These are phyloP conservation scores for Tinea semifulvella DNA, from an alignment of 2,888 invertebrate species.

Conservation along the genomic window DNA sequence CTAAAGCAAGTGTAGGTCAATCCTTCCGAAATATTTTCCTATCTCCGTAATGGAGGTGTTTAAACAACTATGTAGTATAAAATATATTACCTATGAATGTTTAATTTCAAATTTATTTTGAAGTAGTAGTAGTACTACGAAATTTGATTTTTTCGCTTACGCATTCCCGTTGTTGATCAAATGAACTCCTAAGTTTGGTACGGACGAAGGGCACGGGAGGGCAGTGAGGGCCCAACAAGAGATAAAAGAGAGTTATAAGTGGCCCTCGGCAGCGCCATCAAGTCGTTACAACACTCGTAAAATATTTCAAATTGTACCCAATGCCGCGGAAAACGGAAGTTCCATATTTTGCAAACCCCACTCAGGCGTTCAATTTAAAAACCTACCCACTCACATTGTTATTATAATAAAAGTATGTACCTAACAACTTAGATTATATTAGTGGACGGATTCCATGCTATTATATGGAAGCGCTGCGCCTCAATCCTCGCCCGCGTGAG, in stretches of 20 bases:
- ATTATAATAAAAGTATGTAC: no score
- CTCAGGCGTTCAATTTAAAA: no score
- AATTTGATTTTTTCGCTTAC: not conserved
- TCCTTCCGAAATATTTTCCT: no score
- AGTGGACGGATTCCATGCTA: no score
- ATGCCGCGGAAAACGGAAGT: conserved; percentile 66
- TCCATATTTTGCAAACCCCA: conserved; percentile 35
- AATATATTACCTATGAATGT: no score
- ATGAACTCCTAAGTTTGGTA: conserved; percentile 32
- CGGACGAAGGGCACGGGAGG: conserved; percentile 44
- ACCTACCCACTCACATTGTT: not conserved
- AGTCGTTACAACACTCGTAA: conserved; percentile 66
- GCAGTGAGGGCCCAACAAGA: conserved; percentile 53
- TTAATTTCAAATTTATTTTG: no score
- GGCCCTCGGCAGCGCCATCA: conserved; percentile 63
- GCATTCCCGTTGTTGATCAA: conserved; percentile 9
- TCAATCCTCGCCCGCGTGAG: no score
- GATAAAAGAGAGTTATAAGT: conserved; percentile 67
- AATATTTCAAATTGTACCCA: conserved; percentile 68
- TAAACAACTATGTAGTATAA: no score
- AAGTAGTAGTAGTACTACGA: not conserved
- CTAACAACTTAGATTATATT: no score
- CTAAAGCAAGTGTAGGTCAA: no score
- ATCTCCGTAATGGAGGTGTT: no score
- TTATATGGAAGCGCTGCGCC: no score